phyloP scores from a whole-genome alignment of 1,140 invertebrate species.

The Conus ventricosus region DNA sequence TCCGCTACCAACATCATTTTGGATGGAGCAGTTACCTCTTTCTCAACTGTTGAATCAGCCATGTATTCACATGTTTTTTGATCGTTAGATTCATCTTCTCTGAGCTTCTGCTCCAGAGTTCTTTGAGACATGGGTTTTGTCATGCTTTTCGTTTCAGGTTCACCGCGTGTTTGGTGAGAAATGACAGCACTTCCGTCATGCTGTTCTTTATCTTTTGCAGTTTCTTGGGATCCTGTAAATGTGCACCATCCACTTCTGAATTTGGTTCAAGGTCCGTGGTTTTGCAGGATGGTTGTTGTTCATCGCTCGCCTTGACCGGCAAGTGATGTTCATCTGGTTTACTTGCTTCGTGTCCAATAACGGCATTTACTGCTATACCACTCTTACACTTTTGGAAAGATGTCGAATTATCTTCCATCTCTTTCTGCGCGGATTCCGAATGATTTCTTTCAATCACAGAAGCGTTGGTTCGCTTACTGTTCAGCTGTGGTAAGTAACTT shows the following conservation, averaged over 20 bases:
- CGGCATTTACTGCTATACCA: too few relatives aligned
- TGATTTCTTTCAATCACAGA: neutral
- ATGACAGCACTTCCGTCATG: neutral
- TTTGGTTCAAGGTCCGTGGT: neutral
- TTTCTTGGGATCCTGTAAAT: neutral
- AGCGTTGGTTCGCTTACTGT: neutral
- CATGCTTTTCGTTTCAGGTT: neutral
- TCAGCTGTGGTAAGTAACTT: neutral
- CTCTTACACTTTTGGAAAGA: neutral
- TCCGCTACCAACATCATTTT: too few relatives aligned
- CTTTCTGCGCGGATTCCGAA: neutral
- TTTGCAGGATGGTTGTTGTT: too few relatives aligned
- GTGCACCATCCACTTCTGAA: neutral
- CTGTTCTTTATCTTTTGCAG: neutral
- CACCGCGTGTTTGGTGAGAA: neutral
- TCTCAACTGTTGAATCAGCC: too few relatives aligned
- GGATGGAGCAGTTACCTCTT: neutral
- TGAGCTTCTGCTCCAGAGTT: neutral
- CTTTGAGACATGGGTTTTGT: neutral
- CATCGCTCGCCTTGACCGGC: too few relatives aligned
- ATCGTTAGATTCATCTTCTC: neutral
- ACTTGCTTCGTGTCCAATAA: too few relatives aligned
- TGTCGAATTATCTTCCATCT: neutral
- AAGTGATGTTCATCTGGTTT: too few relatives aligned
- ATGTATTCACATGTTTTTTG: neutral